phyloP scores from a whole-genome alignment of 2,113 vertebrate genomes.

The Excalfactoria chinensis region DNA sequence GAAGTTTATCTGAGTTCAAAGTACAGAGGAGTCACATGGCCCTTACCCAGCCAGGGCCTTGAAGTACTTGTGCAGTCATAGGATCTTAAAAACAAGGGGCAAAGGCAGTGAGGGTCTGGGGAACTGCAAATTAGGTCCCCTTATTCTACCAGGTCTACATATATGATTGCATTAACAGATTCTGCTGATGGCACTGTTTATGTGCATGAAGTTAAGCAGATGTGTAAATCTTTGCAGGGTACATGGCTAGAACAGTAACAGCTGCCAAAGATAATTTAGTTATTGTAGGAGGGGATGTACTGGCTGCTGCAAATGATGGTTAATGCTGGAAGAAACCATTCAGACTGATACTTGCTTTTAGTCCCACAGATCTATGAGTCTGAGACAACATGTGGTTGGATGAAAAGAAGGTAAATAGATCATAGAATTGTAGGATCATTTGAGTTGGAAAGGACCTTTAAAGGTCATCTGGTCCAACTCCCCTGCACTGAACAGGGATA shows the following conservation, averaged over 20 bases:
- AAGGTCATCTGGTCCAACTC: too few species aligned
- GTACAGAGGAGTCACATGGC: slow-evolving; percentile 52
- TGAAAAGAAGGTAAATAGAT: background rate
- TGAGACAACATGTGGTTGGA: background rate
- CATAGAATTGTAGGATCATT: too few species aligned
- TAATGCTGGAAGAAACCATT: background rate
- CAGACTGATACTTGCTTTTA: background rate
- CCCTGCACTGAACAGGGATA: too few species aligned
- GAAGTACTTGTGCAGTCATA: background rate
- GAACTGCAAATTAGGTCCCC: background rate
- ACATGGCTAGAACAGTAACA: background rate
- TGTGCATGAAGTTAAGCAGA: background rate
- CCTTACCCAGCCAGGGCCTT: background rate
- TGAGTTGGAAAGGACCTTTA: too few species aligned
- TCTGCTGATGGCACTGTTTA: background rate
- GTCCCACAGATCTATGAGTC: background rate
- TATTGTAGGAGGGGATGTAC: background rate
- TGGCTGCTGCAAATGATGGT: background rate
- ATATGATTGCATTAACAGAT: background rate
- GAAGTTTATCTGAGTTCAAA: slow-evolving; percentile 70
- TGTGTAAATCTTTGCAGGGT: background rate
- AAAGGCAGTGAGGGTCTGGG: background rate
- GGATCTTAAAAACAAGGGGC: background rate
- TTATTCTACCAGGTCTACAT: background rate
- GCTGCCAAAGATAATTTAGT: background rate